phyloP scores from a whole-genome alignment of 2,888 invertebrate genomes.

The Drosophila meridiana region DNA sequence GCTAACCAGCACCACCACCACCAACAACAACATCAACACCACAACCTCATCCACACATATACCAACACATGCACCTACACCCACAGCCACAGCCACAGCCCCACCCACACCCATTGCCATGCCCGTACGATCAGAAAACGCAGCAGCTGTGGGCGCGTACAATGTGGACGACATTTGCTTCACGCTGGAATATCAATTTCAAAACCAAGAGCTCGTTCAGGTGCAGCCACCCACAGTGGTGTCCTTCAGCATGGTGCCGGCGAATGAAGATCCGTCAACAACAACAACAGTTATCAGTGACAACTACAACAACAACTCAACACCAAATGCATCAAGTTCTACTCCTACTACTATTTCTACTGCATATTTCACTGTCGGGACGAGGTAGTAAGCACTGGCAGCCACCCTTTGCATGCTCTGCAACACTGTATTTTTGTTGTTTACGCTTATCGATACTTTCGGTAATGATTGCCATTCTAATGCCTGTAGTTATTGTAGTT shows the following conservation, averaged over 20 bases:
- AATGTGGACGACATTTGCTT: slow-evolving; percentile 81
- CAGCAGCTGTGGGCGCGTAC: slow-evolving; percentile 51
- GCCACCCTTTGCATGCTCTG: slow-evolving; percentile 33
- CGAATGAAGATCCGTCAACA: slow-evolving; percentile 35
- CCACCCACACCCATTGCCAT: slow-evolving; percentile 44
- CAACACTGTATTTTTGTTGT: slow-evolving; percentile 32
- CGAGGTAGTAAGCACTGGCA: slow-evolving; percentile 71
- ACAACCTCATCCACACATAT: slow-evolving; percentile 40
- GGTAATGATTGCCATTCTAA: slow-evolving; percentile 1
- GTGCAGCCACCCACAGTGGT: slow-evolving; percentile 82
- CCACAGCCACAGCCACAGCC: slow-evolving; percentile 46
- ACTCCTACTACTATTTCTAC: slow-evolving; percentile 46
- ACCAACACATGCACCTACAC: slow-evolving; percentile 39
- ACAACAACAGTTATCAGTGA: slow-evolving; percentile 29
- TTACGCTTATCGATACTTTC: slow-evolving; percentile 5
- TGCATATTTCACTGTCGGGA: slow-evolving; percentile 73
- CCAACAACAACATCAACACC: slow-evolving; percentile 28
- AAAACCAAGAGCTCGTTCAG: slow-evolving; percentile 84
- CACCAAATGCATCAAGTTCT: slow-evolving; percentile 34
- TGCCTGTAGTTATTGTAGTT: neutral
- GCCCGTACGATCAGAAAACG: slow-evolving; percentile 47
- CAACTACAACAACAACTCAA: slow-evolving; percentile 41
- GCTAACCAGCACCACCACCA: slow-evolving; percentile 45
- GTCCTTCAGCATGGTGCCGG: slow-evolving; percentile 66
- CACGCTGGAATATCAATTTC: slow-evolving; percentile 83